These are phyloP conservation scores for Pterois miles DNA, from an alignment of 2,797 vertebrate species.

Conservation along the genomic window DNA sequence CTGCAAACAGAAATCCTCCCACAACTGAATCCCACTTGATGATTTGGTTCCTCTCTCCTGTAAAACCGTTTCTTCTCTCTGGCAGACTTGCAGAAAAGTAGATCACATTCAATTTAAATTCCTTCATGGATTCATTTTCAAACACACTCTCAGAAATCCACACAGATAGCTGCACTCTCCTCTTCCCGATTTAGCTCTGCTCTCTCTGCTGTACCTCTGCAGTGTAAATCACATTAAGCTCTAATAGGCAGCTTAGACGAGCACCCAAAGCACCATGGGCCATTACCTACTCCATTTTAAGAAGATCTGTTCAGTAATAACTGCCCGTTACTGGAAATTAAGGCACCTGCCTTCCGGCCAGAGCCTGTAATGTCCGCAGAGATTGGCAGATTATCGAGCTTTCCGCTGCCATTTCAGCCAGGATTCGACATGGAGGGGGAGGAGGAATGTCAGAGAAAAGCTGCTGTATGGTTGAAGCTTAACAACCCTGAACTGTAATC, in stretches of 20 bases:
- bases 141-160: background rate
- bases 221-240: slow-evolving; percentile 78
- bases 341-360: slow-evolving; percentile 75
- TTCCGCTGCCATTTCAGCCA: slow-evolving; percentile 45
- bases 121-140: slow-evolving; percentile 28
- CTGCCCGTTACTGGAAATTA: slow-evolving; percentile 76
- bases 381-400: slow-evolving; percentile 66
- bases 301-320: slow-evolving; percentile 78
- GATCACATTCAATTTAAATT: slow-evolving; percentile 17
- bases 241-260: slow-evolving; percentile 74
- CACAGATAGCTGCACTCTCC: background rate
- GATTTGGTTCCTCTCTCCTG: background rate
- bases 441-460: background rate
- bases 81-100: slow-evolving; percentile 2
- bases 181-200: slow-evolving; percentile 22
- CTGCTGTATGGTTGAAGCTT: background rate
- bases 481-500: background rate
- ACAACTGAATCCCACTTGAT: background rate
- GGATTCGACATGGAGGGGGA: background rate
- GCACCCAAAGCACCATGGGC: slow-evolving; percentile 73
- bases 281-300: slow-evolving; percentile 79
- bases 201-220: slow-evolving; percentile 37
- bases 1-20: background rate
- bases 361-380: slow-evolving; percentile 57
- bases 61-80: background rate